Base-by-base conservation (phyloP, 2,797 vertebrate species). In the Buceros bicornis region DNA sequence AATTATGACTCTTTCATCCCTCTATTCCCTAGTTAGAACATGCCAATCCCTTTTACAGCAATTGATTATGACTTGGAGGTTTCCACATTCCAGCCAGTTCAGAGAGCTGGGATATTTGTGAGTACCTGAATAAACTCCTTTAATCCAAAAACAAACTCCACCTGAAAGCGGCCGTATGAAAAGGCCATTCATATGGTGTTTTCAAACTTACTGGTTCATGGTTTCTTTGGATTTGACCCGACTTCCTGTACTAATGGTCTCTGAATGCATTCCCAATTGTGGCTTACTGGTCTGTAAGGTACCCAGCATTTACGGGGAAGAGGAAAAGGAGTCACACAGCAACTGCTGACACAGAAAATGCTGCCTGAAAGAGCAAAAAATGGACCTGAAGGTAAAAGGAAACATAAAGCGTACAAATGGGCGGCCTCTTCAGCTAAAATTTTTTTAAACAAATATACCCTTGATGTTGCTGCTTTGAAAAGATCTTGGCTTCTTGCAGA, bases 101-200 rank as follows among this genome's bases (percentile, higher is more conserved):
- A 87, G 97, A 98, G 97, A 97, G 98, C 89, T 29, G 74, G 96
- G 97, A 97, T 96, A 97, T 98, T 97, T 98, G 97, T 94, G 97
- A 98, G 96, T 96, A 97, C 96, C 98, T 98, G 98, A 98, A 98
- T 98, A 98, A 98, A 98, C 98, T 93, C 95, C 97, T 98, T 98
- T 98, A 98, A 98, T 98, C 97, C 97, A 91, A 98, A 98, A 97
- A 96, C 98, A 98, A 98, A 98, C 97, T 97, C 97, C 97, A 97
- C 98, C 98, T 98, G 97, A 98, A 97, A 98, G 97, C 91, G 5
- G 85, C 3, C 0, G 56, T 78, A 97, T 98, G 97, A 98, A 98
- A 98, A 97, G 97, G 51, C 93, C 97, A 97, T 98, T 98, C 98
- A 98, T 92, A 64, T 8, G 5, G 11, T 97, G 98, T 98, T 98